phyloP scores from a whole-genome alignment of 2,797 vertebrate genomes.

The Betta splendens region DNA sequence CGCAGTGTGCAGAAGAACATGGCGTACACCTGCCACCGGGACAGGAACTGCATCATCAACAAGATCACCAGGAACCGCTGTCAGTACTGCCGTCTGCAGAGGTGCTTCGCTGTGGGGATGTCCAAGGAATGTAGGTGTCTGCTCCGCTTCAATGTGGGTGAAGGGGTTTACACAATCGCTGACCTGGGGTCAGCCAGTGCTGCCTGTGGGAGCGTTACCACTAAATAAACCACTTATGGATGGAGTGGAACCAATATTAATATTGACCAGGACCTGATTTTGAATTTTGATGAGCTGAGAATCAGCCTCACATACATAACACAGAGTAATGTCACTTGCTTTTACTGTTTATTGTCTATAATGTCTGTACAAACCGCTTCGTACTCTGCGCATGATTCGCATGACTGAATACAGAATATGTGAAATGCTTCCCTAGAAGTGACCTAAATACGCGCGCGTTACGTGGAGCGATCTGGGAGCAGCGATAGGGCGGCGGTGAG shows the following conservation, averaged over 20 bases:
- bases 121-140: constrained; percentile 94
- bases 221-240: no score
- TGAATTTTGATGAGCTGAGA: no score
- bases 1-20: constrained; percentile 99
- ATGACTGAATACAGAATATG: background rate
- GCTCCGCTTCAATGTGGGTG: background rate
- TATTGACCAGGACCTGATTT: no score
- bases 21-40: constrained; percentile 96
- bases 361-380: no score
- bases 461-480: background rate
- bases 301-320: no score
- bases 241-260: no score
- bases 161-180: no score
- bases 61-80: constrained; percentile 99
- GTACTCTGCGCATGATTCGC: no score
- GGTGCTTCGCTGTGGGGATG: constrained; percentile 97
- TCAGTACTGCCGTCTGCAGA: constrained; percentile 98
- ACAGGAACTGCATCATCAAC: constrained; percentile 98
- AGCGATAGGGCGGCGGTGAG: constrained; percentile 9
- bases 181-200: no score
- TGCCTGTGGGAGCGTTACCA: no score
- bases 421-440: background rate
- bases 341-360: no score
- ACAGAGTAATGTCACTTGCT: no score
- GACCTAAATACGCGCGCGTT: background rate